Evolutionary conservation across 2,797 vertebrate species (phyloP), one percentile per base, ranked within the genome.

Genomic region (Neopelma chrysocephalum): DNA sequence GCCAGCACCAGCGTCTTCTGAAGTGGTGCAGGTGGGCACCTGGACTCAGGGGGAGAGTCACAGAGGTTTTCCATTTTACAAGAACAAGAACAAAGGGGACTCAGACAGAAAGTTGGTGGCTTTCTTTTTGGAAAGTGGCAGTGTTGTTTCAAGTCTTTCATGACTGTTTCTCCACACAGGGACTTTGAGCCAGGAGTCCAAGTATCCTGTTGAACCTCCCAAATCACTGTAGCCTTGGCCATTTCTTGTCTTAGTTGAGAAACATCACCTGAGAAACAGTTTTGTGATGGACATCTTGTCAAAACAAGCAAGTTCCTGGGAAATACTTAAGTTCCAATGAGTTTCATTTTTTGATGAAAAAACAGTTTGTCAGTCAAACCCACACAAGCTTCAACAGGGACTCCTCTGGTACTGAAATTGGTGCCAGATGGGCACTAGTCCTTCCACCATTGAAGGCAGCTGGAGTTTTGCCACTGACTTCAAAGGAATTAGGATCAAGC

Each of bases 401-500:
- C 50, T 95, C 36, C 75, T 62, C 57, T 95, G 76, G 79, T 88
- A 66, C 54, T 88, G 69, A 76, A 94, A 82, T 71, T 64, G 42
- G 78, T 89, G 91, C 85, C 95, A 96, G 93, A 96, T 95, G 91
- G 66, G 80, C 73, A 94, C 73, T 51, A 95, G 78, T 90, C 51
- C 85, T 91, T 92, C 69, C 82, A 95, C 87, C 15, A 0, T 62
- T 87, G 79, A 93, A 93, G 87, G 56, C 79, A 90, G 79, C 53
- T 96, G 94, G 94, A 94, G 57, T 72, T 90, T 89, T 96, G 89
- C 91, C 87, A 76, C 60, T 77, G 76, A 94, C 94, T 94, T 97
- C 94, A 96, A 82, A 96, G 80, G 82, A 93, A 88, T 93, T 90
- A 94, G 85, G 77, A 96, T 95, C 89, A 94, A 94, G 76, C 61